Conservation (phyloP, 2,797 vertebrate genomes). For the Telmatherina bonti region DNA sequence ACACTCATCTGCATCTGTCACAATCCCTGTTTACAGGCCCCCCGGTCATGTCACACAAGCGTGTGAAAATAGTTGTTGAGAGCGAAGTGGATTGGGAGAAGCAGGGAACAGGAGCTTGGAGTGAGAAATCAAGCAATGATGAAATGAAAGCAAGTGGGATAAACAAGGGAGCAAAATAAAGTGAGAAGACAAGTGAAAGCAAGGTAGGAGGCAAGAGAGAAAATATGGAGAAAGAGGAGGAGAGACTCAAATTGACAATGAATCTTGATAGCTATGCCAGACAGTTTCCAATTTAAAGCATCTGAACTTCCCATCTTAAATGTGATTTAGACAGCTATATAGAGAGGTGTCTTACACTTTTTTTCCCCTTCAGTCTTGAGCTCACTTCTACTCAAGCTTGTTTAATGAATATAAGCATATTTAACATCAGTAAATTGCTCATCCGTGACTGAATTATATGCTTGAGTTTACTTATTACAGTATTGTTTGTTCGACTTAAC, state of each 20-base stretch:
- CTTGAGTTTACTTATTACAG: background rate
- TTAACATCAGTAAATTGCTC: background rate
- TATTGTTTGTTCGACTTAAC: background rate
- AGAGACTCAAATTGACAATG: slow-evolving; percentile 53
- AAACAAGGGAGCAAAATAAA: slow-evolving; percentile 55
- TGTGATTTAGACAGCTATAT: slow-evolving; percentile 22
- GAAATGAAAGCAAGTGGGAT: slow-evolving; percentile 59
- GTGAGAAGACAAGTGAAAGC: slow-evolving; percentile 39
- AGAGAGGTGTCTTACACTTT: background rate
- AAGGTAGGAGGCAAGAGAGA: slow-evolving; percentile 23
- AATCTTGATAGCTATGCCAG: slow-evolving; percentile 35
- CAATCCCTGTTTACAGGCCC: slow-evolving; percentile 62
- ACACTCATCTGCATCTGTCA: slow-evolving; percentile 71
- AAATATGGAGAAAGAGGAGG: slow-evolving; percentile 27
- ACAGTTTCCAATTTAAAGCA: slow-evolving; percentile 39
- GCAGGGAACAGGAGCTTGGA: slow-evolving; percentile 34
- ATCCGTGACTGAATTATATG: background rate
- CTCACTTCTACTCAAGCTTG: slow-evolving; percentile 12
- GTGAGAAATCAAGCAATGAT: slow-evolving; percentile 57
- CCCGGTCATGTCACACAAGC: slow-evolving; percentile 64
- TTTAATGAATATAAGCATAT: slow-evolving; percentile 1
- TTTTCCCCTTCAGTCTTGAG: background rate
- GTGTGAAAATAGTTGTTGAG: slow-evolving; percentile 62
- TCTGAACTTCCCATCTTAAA: slow-evolving; percentile 25
- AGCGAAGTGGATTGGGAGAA: slow-evolving; percentile 43